Evolutionary conservation across 35 echinoderm and acorn worm species (phyloP).

Genomic region (Acanthaster planci): DNA sequence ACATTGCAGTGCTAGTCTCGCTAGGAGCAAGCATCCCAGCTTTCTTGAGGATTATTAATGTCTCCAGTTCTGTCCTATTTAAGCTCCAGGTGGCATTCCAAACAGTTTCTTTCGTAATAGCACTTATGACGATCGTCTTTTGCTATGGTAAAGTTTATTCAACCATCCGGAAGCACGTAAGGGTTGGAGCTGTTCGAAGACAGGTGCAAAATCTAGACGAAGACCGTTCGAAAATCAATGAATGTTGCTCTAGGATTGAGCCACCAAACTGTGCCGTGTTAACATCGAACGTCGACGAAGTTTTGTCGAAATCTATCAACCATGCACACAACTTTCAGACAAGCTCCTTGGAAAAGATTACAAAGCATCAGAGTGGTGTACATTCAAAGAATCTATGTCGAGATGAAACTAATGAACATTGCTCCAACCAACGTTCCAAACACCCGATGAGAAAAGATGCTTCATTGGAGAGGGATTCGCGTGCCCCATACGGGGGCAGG

Average conservation of each 20-base stretch:
- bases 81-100: background rate
- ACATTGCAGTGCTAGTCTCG: background rate
- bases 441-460: background rate
- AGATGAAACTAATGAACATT: too few relatives aligned
- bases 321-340: background rate
- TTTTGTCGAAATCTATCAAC: background rate
- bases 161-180: background rate
- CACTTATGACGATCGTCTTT: background rate
- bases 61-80: background rate
- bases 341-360: background rate
- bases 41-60: background rate
- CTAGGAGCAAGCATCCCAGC: background rate
- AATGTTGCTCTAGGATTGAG: background rate
- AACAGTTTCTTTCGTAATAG: background rate
- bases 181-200: background rate
- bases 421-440: background rate
- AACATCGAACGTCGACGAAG: too few relatives aligned
- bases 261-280: too few relatives aligned
- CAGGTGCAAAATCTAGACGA: background rate
- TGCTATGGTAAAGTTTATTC: conserved; percentile 10
- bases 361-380: too few relatives aligned
- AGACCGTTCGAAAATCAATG: background rate
- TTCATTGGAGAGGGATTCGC: background rate
- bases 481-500: background rate
- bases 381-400: too few relatives aligned